Base-by-base conservation (phyloP, 2,797 vertebrate species). In the Chaenodraco wilsoni region DNA sequence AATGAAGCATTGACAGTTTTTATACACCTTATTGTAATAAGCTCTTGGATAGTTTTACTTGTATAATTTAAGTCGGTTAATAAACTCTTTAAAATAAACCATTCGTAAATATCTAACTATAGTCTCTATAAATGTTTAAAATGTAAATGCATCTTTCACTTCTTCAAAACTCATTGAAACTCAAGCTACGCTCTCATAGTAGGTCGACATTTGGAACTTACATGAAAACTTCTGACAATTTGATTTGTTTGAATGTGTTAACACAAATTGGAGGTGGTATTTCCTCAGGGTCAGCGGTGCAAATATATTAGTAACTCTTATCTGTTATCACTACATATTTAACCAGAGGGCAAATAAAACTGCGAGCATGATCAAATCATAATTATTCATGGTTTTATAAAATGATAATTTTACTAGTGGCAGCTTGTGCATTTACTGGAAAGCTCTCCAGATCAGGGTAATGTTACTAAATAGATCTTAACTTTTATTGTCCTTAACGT, bases 221-320 rank as follows among this genome's bases (percentile, higher is more conserved):
- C 63, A 72, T 84, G 62, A 43, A 69, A 61, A 49, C 74, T 64
- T 69, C 33, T 3, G 73, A 73, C 62, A 52, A 62, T 57, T 10
- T 50, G 37, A 56, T 31, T 60, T 65, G 16, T 0, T 65, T 74
- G 69, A 65, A 80, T 77, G 58, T 60, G 19, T 37, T 7, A 37
- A 69, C 59, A 17, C 67, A 71, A 56, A 78, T 78, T 58, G 51
- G 37, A 77, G 57, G 27, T 62, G 33, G 23, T 69, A 43, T 61
- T 48, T 72, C 73, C 43, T 50, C 57, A 65, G 68, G 43, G 78
- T 82, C 75, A 60, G 13, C 65, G 50, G 21, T 59, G 51, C 59
- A 78, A 84, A 77, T 23, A 79, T 83, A 73, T 78, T 84, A 78
- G 76, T 81, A 72, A 64, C 44, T 63, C 63, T 68, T 74, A 75